A percentile compares a stretch with the other conserved stretches of the same genome.
These are phyloP conservation scores for Pemphredon lugubris DNA, from an alignment of 2,888 invertebrate genomes.

Conservation along the genomic window DNA sequence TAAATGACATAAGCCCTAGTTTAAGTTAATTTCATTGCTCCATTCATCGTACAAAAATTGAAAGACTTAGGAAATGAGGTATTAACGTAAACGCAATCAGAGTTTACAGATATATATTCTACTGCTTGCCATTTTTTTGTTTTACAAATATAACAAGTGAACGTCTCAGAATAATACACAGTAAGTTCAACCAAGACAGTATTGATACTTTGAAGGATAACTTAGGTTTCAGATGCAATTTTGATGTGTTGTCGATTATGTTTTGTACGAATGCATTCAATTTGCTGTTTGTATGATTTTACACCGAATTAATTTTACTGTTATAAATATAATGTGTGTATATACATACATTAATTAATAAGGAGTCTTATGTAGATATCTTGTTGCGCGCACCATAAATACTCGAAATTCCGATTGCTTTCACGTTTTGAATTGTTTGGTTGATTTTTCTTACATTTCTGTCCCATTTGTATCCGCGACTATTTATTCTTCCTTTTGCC, in stretches of 20 bases:
- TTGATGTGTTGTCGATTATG: conserved; percentile 26
- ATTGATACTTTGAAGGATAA: conserved; percentile 30
- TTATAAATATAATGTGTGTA: conserved; percentile 5
- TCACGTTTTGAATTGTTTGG: no score
- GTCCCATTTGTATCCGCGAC: no score
- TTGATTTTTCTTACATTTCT: no score
- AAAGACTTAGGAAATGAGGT: conserved; percentile 22
- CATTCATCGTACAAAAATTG: conserved; percentile 25
- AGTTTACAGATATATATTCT: conserved; percentile 18
- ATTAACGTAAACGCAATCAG: conserved; percentile 15
- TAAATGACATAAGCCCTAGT: conserved; percentile 3
- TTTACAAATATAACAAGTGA: conserved; percentile 15
- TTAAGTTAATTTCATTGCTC: conserved; percentile 27
- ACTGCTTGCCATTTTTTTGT: conserved; percentile 25
- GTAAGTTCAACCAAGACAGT: conserved; percentile 38
- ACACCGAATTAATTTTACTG: conserved; percentile 5
- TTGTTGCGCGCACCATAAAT: background rate
- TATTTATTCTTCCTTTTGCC: no score
- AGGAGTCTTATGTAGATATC: background rate
- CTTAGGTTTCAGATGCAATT: conserved; percentile 28
- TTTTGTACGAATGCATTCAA: conserved; percentile 25
- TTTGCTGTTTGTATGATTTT: conserved; percentile 13
- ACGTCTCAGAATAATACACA: conserved; percentile 1
- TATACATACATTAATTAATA: background rate
- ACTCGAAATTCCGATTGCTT: background rate